Evolutionary conservation across 1,140 invertebrate genomes (phyloP).

Genomic region (Arion vulgaris): DNA sequence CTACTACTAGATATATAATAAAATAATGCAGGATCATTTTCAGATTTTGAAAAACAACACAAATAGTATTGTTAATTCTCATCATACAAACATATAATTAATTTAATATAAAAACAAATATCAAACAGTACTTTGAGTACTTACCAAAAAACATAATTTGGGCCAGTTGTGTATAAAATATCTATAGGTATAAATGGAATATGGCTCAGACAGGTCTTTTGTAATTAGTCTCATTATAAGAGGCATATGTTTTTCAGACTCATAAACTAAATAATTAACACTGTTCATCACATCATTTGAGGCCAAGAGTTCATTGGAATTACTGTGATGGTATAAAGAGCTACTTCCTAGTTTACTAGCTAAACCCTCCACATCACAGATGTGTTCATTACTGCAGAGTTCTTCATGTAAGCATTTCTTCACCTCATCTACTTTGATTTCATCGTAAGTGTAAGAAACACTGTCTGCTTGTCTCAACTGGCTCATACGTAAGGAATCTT

Average conservation of each 20-base stretch:
- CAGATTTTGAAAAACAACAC: no score
- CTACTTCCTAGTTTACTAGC: not conserved
- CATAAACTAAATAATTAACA: constrained; percentile 79
- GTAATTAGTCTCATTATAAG: constrained; percentile 98
- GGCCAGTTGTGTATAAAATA: constrained; percentile 99
- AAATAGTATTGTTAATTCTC: no score
- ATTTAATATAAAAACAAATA: no score
- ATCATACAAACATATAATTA: no score
- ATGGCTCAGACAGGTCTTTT: constrained; percentile 98
- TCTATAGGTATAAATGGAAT: constrained; percentile 99
- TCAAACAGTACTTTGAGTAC: no score
- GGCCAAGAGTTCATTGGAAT: not conserved
- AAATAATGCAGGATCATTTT: no score
- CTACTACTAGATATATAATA: no score
- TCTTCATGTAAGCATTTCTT: not conserved
- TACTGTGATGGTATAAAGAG: not conserved
- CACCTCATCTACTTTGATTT: not conserved
- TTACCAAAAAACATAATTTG: constrained; percentile 96
- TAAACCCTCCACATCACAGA: not conserved
- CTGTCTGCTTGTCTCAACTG: not conserved
- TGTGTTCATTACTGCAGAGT: not conserved
- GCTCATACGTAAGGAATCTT: not conserved
- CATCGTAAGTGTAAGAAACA: not conserved
- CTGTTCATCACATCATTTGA: constrained; percentile 30
- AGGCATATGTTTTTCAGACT: constrained; percentile 92